Evolutionary conservation across 2,113 vertebrate species (phyloP), one percentile per base, ranked within the genome.

Genomic region (Cebus imitator): DNA sequence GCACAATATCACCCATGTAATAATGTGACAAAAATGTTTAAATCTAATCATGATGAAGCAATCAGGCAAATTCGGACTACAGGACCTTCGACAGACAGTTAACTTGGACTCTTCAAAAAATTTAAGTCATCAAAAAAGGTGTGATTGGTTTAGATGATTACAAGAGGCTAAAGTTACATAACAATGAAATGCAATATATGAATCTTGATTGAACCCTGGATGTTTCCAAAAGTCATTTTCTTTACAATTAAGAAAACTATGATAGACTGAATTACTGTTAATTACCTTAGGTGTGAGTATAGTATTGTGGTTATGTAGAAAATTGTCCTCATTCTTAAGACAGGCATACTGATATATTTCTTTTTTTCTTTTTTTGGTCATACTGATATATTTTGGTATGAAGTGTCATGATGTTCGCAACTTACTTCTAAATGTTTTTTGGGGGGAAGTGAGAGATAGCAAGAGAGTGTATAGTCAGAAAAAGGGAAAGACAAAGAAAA

Each of bases 401-500:
- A 90, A 58, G 11, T 55, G 5, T 84, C 61, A 85, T 32, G 6
- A 76, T 45, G 40, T 52, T 50, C 45, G 14, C 18, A 66, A 93
- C 43, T 57, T 68, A 82, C 11, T 93, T 87, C 61, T 68, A 91
- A 91, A 94, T 32, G n/a, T 30, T 45, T 30, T 45, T 35, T 76
- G 75, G 81, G n/a, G 17, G 21, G 66, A 43, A 86, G 66, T 35
- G 66, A 68, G 32, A 35, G 25, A 27, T 3, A 45, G 35, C 8
- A 3, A n/a, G 72, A 40, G 16, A 8, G 13, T 58, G 27, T 82
- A 23, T 48, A 45, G 30, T 91, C 48, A 68, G 23, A 45, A 45
- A 75, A 75, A 90, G 76, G 85, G 72, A 80, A 64, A 75, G 27
- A 87, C 27, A 97, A 61, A 93, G 30, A n/a, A 83, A 89, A 87